Percentiles rank a stretch among this genome's conserved stretches.
These are phyloP conservation scores for Sesia apiformis DNA, from an alignment of 2,888 invertebrate species.

Conservation along the genomic window DNA sequence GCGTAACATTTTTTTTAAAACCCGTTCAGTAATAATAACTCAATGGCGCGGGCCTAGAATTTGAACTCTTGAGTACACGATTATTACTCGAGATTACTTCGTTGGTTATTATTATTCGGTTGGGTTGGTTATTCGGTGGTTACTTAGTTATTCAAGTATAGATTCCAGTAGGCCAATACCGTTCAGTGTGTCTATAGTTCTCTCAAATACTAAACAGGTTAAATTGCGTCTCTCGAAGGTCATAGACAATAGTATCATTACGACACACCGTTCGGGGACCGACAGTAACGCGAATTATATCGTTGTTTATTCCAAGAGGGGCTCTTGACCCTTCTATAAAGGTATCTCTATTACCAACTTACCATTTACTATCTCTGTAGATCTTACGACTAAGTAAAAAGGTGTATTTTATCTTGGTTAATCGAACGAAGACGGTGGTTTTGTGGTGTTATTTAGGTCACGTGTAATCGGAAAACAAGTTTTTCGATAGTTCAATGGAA, in stretches of 20 bases:
- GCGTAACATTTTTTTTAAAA: too few relatives aligned
- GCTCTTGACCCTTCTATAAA: conserved; percentile 8
- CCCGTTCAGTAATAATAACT: too few relatives aligned
- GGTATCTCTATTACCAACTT: neutral
- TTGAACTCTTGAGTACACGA: too few relatives aligned
- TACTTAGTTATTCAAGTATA: too few relatives aligned
- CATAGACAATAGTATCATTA: conserved; percentile 2
- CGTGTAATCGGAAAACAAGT: conserved; percentile 5
- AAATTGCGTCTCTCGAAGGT: conserved; percentile 5
- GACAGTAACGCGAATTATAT: conserved; percentile 22
- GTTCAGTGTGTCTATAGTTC: neutral
- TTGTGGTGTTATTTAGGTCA: conserved; percentile 5
- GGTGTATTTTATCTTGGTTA: too few relatives aligned
- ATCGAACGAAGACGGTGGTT: too few relatives aligned
- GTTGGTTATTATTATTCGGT: too few relatives aligned
- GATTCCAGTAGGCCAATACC: too few relatives aligned
- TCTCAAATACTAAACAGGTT: neutral
- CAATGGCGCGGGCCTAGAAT: too few relatives aligned
- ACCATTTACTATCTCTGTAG: neutral
- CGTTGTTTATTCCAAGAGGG: conserved; percentile 23
- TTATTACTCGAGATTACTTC: too few relatives aligned
- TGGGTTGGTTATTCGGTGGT: too few relatives aligned
- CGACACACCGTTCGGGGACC: conserved; percentile 1
- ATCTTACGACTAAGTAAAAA: too few relatives aligned
- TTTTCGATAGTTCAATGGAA: conserved; percentile 6